Percentiles rank a stretch among this genome's conserved stretches.
phyloP scores from a whole-genome alignment of 2,797 vertebrate genomes.

The Zenarchopterus dispar region DNA sequence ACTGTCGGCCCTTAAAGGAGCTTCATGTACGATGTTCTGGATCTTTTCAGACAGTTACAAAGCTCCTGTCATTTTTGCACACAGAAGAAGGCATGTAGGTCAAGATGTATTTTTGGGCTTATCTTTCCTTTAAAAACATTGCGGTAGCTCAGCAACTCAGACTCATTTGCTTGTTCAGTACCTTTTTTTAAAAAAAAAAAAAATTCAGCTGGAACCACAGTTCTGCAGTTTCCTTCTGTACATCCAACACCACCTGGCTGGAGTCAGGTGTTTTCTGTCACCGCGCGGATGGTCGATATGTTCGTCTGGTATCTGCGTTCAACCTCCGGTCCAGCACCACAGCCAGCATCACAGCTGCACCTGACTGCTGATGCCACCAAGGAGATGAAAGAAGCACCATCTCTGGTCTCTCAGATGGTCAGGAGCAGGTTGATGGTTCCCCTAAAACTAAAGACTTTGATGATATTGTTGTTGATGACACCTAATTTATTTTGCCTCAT shows the following conservation, averaged over 20 bases:
- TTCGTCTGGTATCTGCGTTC: constrained; percentile 21
- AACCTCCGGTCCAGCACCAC: constrained; percentile 29
- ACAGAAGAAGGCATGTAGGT: neutral
- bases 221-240: constrained; percentile 7
- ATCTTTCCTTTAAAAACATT: neutral
- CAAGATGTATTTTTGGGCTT: neutral
- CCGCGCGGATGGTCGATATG: constrained; percentile 5
- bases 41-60: constrained; percentile 1
- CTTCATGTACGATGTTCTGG: constrained; percentile 8
- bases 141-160: neutral
- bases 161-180: constrained; percentile 3
- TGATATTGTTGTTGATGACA: too few relatives aligned
- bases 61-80: neutral
- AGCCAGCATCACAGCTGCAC: constrained; percentile 38
- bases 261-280: constrained; percentile 15
- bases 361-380: constrained; percentile 42
- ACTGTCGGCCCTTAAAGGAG: constrained; percentile 23
- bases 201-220: constrained; percentile 5
- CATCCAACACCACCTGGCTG: constrained; percentile 26
- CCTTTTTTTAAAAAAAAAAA: neutral
- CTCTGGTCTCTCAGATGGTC: constrained; percentile 34
- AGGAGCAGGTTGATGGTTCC: constrained; percentile 17
- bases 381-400: constrained; percentile 50
- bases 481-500: too few relatives aligned
- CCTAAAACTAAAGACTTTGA: too few relatives aligned